Evolutionary conservation across 2,888 invertebrate species (phyloP).

Genomic region (Hetaerina titia): DNA sequence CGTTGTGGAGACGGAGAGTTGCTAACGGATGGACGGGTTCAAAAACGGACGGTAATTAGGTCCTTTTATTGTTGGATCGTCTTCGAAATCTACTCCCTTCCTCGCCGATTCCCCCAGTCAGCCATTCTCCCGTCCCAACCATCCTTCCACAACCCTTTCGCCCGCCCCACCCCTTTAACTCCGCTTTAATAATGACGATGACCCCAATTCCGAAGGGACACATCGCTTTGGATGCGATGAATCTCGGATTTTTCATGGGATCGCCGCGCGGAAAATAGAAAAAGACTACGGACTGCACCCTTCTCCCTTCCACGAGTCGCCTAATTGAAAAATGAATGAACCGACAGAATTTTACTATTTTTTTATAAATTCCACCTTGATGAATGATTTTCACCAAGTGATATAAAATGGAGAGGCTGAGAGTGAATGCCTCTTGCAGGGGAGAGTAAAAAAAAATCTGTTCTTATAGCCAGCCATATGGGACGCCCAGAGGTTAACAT

Average conservation of each 20-base stretch:
- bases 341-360: neutral
- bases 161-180: neutral
- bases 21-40: neutral
- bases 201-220: slow-evolving; percentile 40
- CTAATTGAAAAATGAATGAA: slow-evolving; percentile 41
- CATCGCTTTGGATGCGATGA: slow-evolving; percentile 24
- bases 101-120: neutral
- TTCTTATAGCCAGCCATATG: slow-evolving; percentile 16
- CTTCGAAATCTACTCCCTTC: neutral
- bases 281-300: neutral
- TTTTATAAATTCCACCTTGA: neutral
- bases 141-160: neutral
- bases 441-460: neutral
- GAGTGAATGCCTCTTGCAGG: neutral
- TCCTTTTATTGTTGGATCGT: slow-evolving; percentile 31
- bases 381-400: slow-evolving; percentile 12
- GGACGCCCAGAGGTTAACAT: neutral
- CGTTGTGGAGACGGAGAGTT: neutral
- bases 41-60: neutral
- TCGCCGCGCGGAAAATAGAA: neutral
- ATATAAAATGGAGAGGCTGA: slow-evolving; percentile 7
- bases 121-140: neutral
- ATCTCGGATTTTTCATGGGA: slow-evolving; percentile 23
- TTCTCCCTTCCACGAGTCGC: neutral
- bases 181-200: slow-evolving; percentile 40